Conservation (phyloP, 30 jellyfish, hydroid and myxozoan species). For the Aurelia sp. region DNA sequence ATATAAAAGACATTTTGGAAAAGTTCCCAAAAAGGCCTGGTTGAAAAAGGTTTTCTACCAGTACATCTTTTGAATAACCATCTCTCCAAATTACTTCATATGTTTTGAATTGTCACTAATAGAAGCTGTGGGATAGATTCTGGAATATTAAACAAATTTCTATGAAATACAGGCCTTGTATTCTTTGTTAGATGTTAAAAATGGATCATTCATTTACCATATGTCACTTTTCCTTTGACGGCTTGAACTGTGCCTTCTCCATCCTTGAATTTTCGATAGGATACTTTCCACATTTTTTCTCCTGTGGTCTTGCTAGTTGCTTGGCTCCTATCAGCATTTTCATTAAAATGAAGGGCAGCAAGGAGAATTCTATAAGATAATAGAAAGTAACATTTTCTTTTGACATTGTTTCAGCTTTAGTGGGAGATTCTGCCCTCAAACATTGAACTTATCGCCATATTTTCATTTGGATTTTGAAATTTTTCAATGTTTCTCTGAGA, state of each 20-base stretch:
- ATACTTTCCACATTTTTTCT: constrained; percentile 14
- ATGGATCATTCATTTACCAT: background rate
- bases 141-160: background rate
- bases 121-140: too few species aligned
- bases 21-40: too few species aligned
- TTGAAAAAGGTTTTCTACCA: too few species aligned
- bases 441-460: too few species aligned
- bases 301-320: background rate
- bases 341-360: constrained; percentile 21
- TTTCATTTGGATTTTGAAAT: too few species aligned
- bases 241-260: constrained; percentile 35
- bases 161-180: background rate
- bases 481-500: too few species aligned
- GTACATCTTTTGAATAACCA: too few species aligned
- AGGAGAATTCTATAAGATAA: constrained; percentile 2
- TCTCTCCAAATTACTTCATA: too few species aligned
- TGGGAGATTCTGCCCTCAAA: too few species aligned
- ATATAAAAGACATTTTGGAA: too few species aligned
- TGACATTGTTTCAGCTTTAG: too few species aligned
- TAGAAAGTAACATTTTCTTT: background rate
- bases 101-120: too few species aligned
- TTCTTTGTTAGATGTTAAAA: background rate
- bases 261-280: constrained; percentile 12
- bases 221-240: constrained; percentile 6
- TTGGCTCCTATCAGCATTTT: constrained; percentile 20